Evolutionary conservation across 1,140 invertebrate genomes (phyloP), one percentile per base, ranked within the genome.

Genomic region (Drosophila seguyi): DNA sequence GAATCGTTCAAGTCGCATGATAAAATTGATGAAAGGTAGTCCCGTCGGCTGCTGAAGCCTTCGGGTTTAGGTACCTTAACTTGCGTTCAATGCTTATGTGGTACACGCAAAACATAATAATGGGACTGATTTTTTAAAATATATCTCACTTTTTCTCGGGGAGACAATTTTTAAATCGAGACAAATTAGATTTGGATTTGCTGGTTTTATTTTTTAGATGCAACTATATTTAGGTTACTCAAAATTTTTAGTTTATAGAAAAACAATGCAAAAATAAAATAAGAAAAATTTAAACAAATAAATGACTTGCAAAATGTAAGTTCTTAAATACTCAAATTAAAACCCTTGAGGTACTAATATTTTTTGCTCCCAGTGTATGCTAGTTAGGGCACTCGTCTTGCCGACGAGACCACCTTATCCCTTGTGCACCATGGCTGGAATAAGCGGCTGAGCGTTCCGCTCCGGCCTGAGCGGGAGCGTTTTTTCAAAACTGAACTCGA

Each of bases 401-500:
- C 25, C 45, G 25, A 27, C 25, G 22, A 10, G 4, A 29, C 47
- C 10, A 29, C 25, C 47, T 18, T 27, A 1, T 16, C 14, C 20
- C 25, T n/a, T 11, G 16, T n/a, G 47, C 16, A 48, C 25, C 47
- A 48, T 29, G 31, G 18, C 50, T 14, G 50, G 50, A n/a, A 29
- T 14, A 34, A 34, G 50, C 50, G 50, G 50, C 50, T 53, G 58
- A 60, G 58, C 58, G 44, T 48, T 11, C 25, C 47, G 47, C 25
- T 27, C 14, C 47, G 25, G 25, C 5, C 47, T 48, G 47, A 48
- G 47, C 47, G 47, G 16, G 20, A 25, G 25, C 45, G 50, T 53
- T 53, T 38, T 53, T 20, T 39, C 59, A 62, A 62, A 62, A 55
- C 59, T 42, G 53, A 63, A 63, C 53, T 76, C 27, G 77, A 75